Base-by-base conservation (phyloP, 2,113 vertebrate genomes). In the Hepsetus odoe region DNA sequence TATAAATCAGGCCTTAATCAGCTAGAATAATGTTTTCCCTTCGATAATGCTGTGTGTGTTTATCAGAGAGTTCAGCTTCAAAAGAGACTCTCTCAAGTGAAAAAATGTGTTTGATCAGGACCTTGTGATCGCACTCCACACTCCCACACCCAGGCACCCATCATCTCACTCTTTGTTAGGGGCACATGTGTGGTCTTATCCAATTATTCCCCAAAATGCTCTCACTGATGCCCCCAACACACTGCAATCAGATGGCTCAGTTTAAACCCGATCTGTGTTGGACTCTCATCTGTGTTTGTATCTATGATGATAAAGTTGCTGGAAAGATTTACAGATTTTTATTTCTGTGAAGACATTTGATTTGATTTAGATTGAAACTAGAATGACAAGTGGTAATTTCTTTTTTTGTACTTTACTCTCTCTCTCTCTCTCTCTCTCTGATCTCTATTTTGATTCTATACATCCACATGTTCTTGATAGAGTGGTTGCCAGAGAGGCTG, bases 31-130 rank as follows among this genome's bases (percentile, higher is more conserved):
- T 80, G 74, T 83, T 85, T 82, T 83, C 49, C 82, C 62, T 80
- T 58, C 51, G 80, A 85, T 85, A 78, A 80, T 62, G n/a, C 77
- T 22, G 46, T 22, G 70, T 65, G 72, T 79, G 64, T 84, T 84
- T 80, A 80, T 75, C 79, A 30, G 62, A 75, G 74, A 72, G 74
- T 84, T 80, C 33, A 8, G 77, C 80, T 80, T 82, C 82, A 84
- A 85, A 84, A 80, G 35, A 35, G 65, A 68, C 28, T n/a, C 33
- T 4, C 79, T 80, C 67, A 33, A 79, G 80, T 28, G 38, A 58
- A 80, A 80, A 77, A 82, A 83, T 83, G 77, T 82, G 80, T 86
- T 85, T 85, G 71, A 87, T 87, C 83, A 83, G 72, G 67, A 72
- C 74, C 42, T 26, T 78, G 71, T 46, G 74, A 82, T 72, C 68